Evolutionary conservation across 2,888 invertebrate genomes (phyloP), one percentile per base, ranked within the genome.

Genomic region (Leucophenga montana): DNA sequence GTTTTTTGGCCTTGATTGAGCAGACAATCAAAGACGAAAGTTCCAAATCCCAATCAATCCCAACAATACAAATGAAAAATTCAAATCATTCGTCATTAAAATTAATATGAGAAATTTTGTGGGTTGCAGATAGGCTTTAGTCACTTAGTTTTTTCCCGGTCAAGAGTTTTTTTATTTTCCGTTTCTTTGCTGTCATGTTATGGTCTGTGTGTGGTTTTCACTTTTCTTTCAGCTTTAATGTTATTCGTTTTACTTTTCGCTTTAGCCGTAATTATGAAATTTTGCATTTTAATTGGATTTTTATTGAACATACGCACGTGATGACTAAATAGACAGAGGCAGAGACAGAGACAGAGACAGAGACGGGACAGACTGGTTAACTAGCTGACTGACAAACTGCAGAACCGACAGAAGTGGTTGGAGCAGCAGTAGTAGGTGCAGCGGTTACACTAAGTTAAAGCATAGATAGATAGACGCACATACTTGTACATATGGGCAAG

Each of bases 281-380:
- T 79, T 79, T 72, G 80, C 74, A 77, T 75, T 82, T 81, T 82
- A 81, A 81, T 81, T 82, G 79, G 81, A 76, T 75, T 81, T 82
- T 82, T 79, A 81, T 81, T 81, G 79, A 80, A 78, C 79, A 75
- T 76, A 81, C 81, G 81, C 81, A 81, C 81, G 82, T 78, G 82
- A 81, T 79, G 80, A 71, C 69, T 57, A 33, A 66, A 20, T 59
- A 16, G n/a, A 13, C 62, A 61, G 16, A 20, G 48, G n/a, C n/a
- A 11, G 11, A 59, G 53, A 39, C 33, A 53, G 56, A 20, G 22
- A 62, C 59, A 33, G 11, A 71, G 67, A 53, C 67, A 71, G 67
- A 73, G 18, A 54, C 27, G 27, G 27, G 31, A 27, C 57, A 22
- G 57, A 31, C 57, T 13, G 39, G 11, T 6, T 0, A 14, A n/a